Evolutionary conservation across 2,113 vertebrate species (phyloP).

Genomic region (Phalacrocorax pelagicus): DNA sequence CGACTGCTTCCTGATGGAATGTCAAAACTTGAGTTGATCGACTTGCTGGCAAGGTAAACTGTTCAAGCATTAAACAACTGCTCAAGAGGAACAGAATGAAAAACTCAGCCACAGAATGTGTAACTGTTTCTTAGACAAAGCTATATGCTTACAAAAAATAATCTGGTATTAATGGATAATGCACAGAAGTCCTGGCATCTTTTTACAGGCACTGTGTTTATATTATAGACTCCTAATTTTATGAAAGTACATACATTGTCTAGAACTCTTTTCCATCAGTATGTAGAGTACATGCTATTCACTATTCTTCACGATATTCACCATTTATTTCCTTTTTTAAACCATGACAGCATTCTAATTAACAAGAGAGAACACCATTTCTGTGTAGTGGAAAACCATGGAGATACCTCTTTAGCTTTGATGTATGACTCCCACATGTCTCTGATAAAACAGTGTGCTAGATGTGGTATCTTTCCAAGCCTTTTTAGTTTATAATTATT

Average conservation of each 20-base stretch:
- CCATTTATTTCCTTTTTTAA: background rate
- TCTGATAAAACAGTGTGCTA: background rate
- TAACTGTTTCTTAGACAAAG: background rate
- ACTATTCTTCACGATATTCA: background rate
- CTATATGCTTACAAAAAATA: background rate
- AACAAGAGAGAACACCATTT: background rate
- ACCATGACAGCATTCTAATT: background rate
- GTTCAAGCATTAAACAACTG: background rate
- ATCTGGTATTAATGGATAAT: background rate
- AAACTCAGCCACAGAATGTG: background rate
- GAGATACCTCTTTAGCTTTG: background rate
- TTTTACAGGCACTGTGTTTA: background rate
- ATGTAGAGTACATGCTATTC: background rate
- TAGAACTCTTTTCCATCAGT: background rate
- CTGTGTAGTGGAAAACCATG: background rate
- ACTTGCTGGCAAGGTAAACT: constrained; percentile 90
- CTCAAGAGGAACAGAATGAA: background rate
- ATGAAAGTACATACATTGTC: background rate
- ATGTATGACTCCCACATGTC: background rate
- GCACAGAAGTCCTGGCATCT: background rate
- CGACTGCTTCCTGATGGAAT: constrained; percentile 96
- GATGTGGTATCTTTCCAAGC: background rate
- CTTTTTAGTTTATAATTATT: background rate
- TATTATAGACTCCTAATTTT: background rate
- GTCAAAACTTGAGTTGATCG: constrained; percentile 96